Percentiles rank a stretch among this genome's conserved stretches.
Evolutionary conservation across 2,113 vertebrate genomes (phyloP).

Genomic region (Phaethornis superciliosus): DNA sequence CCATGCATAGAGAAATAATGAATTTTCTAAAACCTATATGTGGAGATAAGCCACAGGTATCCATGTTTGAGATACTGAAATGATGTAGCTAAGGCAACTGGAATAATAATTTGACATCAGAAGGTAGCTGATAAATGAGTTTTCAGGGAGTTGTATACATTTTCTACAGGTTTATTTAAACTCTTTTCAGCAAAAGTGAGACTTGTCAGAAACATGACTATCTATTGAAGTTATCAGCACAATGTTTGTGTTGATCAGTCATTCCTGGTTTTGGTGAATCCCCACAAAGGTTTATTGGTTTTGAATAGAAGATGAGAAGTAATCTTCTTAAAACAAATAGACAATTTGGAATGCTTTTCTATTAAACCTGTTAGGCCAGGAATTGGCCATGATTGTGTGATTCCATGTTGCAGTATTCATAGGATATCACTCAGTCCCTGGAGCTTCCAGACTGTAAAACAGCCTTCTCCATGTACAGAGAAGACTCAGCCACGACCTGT

Average conservation of each 20-base stretch:
- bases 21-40: constrained; percentile 31
- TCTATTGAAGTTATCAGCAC: background rate
- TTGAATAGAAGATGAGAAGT: background rate
- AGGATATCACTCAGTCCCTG: background rate
- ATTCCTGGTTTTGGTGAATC: background rate
- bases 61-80: constrained; percentile 21
- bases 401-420: background rate
- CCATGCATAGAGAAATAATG: background rate
- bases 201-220: background rate
- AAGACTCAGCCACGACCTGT: background rate
- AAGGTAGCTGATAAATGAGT: background rate
- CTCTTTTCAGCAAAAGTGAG: constrained; percentile 10
- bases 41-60: constrained; percentile 36
- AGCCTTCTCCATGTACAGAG: background rate
- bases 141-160: constrained; percentile 5
- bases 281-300: background rate
- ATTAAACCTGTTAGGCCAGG: background rate
- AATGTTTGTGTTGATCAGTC: background rate
- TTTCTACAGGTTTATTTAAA: constrained; percentile 48
- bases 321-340: background rate
- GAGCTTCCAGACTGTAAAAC: background rate
- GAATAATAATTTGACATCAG: constrained; percentile 45
- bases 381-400: background rate
- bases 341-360: background rate
- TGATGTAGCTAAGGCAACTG: constrained; percentile 59